These are phyloP conservation scores for Platyrinchus mystaceus DNA, from an alignment of 2,797 vertebrate species.

Conservation along the genomic window DNA sequence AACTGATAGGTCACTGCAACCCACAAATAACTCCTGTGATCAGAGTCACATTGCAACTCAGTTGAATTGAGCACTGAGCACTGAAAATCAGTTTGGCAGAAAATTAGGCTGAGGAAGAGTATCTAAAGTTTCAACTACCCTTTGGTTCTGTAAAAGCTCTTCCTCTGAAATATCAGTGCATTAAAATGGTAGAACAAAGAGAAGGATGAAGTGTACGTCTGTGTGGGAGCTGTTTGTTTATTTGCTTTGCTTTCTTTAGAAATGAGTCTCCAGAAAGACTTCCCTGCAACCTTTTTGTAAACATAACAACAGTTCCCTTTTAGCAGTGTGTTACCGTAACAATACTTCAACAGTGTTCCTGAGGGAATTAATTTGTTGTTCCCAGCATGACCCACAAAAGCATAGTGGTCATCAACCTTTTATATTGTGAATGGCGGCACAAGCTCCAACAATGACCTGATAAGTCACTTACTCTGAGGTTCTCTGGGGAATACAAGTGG, in stretches of 20 bases:
- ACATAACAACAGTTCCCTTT: background rate
- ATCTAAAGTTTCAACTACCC: background rate
- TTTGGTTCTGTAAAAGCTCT: background rate
- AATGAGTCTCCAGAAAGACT: background rate
- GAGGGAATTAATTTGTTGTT: background rate
- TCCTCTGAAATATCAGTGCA: background rate
- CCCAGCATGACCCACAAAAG: background rate
- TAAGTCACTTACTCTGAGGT: background rate
- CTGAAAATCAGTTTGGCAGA: background rate
- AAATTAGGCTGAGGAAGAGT: background rate
- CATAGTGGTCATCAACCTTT: background rate
- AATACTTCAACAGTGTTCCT: background rate
- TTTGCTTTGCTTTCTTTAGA: background rate
- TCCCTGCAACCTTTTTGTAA: background rate
- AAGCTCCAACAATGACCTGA: background rate
- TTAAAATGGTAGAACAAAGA: background rate
- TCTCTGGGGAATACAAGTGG: background rate
- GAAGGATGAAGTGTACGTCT: background rate
- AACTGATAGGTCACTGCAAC: background rate
- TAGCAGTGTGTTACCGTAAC: background rate
- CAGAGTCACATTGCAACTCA: background rate
- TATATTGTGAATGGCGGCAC: background rate
- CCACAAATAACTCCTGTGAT: background rate
- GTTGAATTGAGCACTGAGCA: background rate
- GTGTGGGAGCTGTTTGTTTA: background rate